These are phyloP conservation scores for Bombus sylvicola DNA, from an alignment of 1,140 invertebrate species.

Conservation along the genomic window DNA sequence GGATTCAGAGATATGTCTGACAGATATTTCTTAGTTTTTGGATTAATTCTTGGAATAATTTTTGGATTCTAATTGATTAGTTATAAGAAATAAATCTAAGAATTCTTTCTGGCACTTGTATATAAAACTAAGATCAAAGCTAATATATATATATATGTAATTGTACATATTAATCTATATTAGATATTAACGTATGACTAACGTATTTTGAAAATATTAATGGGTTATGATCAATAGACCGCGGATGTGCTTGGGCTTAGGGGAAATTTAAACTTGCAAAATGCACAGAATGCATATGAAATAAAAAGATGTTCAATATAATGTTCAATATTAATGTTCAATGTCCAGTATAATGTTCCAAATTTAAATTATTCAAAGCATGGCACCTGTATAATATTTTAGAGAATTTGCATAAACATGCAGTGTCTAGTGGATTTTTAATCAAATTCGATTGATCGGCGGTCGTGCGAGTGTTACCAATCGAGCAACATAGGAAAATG, in stretches of 20 bases:
- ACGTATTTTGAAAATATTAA: too few species aligned
- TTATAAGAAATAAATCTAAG: neutral
- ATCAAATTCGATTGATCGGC: too few species aligned
- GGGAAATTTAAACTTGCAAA: too few species aligned
- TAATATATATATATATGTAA: neutral
- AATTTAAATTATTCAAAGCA: neutral
- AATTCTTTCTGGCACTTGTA: neutral
- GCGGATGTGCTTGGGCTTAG: too few species aligned
- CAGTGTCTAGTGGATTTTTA: too few species aligned
- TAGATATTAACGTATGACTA: too few species aligned
- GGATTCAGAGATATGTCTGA: neutral
- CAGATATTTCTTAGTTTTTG: neutral
- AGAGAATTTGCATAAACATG: too few species aligned
- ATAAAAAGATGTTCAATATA: too few species aligned
- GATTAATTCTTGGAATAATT: neutral
- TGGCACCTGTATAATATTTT: too few species aligned
- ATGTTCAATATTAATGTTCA: neutral
- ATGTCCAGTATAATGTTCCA: neutral
- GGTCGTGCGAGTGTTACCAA: neutral
- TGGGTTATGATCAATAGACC: too few species aligned
- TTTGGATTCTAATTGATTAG: neutral
- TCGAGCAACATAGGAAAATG: neutral
- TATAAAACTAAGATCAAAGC: neutral
- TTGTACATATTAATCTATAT: neutral
- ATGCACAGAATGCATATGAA: too few species aligned